phyloP scores from a whole-genome alignment of 2,113 vertebrate species.

The Alethe diademata region DNA sequence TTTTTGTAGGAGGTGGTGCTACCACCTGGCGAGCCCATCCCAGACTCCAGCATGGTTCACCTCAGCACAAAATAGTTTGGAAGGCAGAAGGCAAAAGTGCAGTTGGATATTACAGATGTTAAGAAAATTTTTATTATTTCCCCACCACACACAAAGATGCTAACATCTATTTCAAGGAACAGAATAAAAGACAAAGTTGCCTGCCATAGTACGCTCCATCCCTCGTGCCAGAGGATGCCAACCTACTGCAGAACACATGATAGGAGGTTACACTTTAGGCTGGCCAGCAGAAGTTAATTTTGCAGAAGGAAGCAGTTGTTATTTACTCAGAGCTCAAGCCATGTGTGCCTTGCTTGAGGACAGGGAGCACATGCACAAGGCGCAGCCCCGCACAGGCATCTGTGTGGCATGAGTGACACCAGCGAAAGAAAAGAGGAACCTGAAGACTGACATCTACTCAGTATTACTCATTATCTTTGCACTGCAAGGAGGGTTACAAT shows the following conservation, averaged over 20 bases:
- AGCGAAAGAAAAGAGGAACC: not conserved
- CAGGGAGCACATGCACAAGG: not conserved
- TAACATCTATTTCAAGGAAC: not conserved
- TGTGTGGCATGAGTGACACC: not conserved
- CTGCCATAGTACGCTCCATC: not conserved
- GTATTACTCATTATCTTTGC: not conserved
- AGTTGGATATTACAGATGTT: not conserved
- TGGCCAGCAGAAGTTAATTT: not conserved
- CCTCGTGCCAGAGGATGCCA: not conserved
- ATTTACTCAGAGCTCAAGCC: not conserved
- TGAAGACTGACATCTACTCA: not conserved
- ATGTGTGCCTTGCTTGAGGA: not conserved
- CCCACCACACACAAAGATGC: not conserved
- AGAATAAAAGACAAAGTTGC: not conserved
- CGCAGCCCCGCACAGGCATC: accelerated
- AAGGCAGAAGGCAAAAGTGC: not conserved
- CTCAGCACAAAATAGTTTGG: not conserved
- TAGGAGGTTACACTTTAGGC: not conserved
- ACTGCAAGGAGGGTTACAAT: not conserved
- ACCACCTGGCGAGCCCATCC: not conserved
- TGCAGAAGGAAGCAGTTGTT: not conserved
- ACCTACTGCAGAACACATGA: not conserved
- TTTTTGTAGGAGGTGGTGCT: not conserved
- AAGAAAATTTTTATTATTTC: not conserved
- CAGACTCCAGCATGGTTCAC: not conserved